Base-by-base conservation (phyloP, 2,888 invertebrate species). In the Leucophenga montana region DNA sequence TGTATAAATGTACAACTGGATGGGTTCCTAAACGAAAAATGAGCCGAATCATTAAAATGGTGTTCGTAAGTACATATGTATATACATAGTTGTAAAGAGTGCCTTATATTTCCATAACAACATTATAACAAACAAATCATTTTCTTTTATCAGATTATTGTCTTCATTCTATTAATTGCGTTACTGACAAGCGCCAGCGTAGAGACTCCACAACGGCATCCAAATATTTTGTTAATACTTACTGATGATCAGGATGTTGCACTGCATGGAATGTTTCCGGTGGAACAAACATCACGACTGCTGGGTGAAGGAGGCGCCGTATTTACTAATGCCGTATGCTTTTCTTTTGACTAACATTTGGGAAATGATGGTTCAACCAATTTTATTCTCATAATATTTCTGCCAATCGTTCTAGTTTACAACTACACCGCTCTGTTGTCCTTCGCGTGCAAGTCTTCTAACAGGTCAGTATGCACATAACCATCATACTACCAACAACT, bases 401-500 rank as follows among this genome's bases (percentile, higher is more conserved):
- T 20, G 8, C 18, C 20, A 20, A 70, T 61, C 48, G 71, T 68
- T 66, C n/a, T 57, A 96, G 96, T 97, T 94, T 89, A 94, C 93
- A 0, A 93, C 93, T 53, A 93, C 95, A 0, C 97, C 97, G 0
- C 91, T 97, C 54, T 97, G 97, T 87, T 97, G 97, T 77, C 97
- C 97, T 0, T 95, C 96, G 80, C 92, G 97, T n/a, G 93, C 96
- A 6, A 94, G 95, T 39, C 91, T 97, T 64, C 90, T 97, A 22
- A 95, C 95, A 0, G 97, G 97, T 0, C 90, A 92, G 73, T 96
- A 95, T 87, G 92, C 94, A 0, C 97, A 97, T 88, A 97, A 97
- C 88, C 94, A 95, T 83, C 86, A 89, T 11, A 94, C 94, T 0
- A 86, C 90, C 18, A 97, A 97, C 88, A 97, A 97, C 89, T 94